Conservation (phyloP, 2,113 vertebrate genomes). For the Phyllostomus discolor region DNA sequence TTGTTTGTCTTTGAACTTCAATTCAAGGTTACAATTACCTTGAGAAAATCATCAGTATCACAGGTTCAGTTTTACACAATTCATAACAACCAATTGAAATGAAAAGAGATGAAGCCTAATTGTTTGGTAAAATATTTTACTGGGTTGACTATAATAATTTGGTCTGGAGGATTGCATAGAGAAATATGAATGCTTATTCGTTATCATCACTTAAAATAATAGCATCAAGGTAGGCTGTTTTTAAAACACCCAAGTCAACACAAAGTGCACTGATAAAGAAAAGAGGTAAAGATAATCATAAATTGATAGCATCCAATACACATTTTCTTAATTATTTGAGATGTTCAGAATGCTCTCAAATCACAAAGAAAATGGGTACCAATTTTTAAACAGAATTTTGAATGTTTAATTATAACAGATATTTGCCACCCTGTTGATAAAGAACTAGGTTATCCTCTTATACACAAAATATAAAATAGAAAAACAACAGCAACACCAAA, state of each 20-base stretch:
- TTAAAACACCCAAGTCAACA: neutral
- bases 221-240: neutral
- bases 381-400: neutral
- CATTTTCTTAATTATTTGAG: conserved; percentile 24
- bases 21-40: neutral
- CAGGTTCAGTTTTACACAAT: neutral
- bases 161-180: neutral
- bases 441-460: neutral
- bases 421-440: neutral
- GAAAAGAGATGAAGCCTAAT: neutral
- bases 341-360: neutral
- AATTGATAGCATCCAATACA: neutral
- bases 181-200: conserved; percentile 1
- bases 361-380: neutral
- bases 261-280: neutral
- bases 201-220: neutral
- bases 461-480: neutral
- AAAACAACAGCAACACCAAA: neutral
- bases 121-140: conserved; percentile 24
- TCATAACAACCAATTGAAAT: neutral
- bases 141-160: neutral
- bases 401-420: conserved; percentile 10
- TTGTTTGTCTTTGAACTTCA: neutral
- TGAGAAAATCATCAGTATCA: neutral
- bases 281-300: neutral